Conservation (phyloP, 2,888 invertebrate species). For the Escarpia spicata region DNA sequence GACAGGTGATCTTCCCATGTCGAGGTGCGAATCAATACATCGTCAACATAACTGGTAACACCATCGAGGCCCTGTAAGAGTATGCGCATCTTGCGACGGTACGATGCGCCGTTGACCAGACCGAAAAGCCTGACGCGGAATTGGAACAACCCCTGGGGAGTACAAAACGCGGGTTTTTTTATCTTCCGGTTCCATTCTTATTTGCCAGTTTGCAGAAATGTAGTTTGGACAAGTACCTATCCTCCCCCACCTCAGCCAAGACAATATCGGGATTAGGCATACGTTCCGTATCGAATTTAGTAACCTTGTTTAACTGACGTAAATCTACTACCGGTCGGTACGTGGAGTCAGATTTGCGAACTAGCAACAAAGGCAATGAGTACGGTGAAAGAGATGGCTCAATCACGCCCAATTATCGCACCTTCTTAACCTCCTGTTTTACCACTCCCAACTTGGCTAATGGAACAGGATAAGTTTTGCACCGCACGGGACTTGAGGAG, state of each 20-base stretch:
- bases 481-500: neutral
- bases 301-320: neutral
- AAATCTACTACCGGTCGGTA: neutral
- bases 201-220: neutral
- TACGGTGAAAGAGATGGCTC: neutral
- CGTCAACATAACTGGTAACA: no score
- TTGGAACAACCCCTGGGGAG: neutral
- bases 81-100: no score
- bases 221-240: no score
- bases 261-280: no score
- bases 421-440: neutral
- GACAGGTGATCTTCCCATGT: no score
- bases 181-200: neutral
- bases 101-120: constrained; percentile 22
- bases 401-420: neutral
- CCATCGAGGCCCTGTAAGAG: no score
- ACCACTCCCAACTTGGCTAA: neutral
- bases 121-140: constrained; percentile 59
- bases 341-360: neutral
- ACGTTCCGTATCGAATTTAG: neutral
- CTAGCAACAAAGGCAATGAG: neutral
- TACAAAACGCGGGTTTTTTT: neutral
- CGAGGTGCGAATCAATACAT: no score
- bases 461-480: neutral
- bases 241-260: no score